Base-by-base conservation (phyloP, 2,797 vertebrate species). In the Chaetophractus vellerosus region DNA sequence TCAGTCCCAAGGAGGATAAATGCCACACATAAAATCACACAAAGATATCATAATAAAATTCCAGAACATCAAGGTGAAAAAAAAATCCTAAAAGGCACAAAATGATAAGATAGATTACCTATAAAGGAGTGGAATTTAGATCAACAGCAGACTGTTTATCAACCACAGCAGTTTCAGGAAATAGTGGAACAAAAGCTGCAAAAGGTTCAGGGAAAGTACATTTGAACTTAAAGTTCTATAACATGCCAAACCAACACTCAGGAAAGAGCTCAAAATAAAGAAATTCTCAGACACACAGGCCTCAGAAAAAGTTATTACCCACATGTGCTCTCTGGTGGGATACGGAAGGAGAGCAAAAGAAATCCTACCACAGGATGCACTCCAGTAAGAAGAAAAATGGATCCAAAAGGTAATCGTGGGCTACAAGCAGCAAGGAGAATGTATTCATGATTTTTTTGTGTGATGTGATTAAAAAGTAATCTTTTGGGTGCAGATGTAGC, bases 201-300 rank as follows among this genome's bases (percentile, higher is more conserved):
- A 94, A 88, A 96, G 61, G 48, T 15, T 79, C 15, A n/a, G 61
- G 41, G 93, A 94, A 93, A 83, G 59, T 38, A 63, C 63, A 88
- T 59, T 90, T n/a, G 31, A 84, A 84, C 63, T 81, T 63, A 28
- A 31, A 69, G 31, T 71, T 90, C 55, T 64, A 19, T 36, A 66
- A 45, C 6, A 33, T 90, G 50, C 41, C 78, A 66, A 90, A 80
- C 12, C 19, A 93, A 85, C 55, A 63, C 48, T 78, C n/a, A 52
- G 64, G 26, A 63, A 15, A 87, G 61, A 81, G 5, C 74, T n/a
- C 18, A 81, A 88, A 93, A 83, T 63, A 57, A 66, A n/a, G n/a
- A n/a, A n/a, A 57, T 41, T 66, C 31, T 93, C 78, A 63, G 55
- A 63, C 6, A 93, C 24, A 36, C 15, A 90, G 41, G 52, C 23